A percentile compares a stretch with the other conserved stretches of the same genome.
These are phyloP conservation scores for Heteronetta atricapilla DNA, from an alignment of 2,113 vertebrate genomes.

Conservation along the genomic window DNA sequence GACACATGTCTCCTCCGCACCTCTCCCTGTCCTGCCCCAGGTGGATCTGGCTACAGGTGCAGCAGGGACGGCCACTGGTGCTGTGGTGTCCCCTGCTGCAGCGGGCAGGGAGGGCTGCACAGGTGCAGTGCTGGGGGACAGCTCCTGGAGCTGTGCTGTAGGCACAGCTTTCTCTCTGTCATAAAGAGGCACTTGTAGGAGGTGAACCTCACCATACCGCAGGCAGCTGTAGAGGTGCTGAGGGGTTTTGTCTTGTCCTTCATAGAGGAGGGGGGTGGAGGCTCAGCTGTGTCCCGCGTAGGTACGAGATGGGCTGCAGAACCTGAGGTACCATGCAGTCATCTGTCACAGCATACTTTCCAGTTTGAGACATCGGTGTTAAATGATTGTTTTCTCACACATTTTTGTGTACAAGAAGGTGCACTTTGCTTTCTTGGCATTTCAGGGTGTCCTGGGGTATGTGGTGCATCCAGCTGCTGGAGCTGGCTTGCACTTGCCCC, in stretches of 20 bases:
- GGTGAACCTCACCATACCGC: background rate
- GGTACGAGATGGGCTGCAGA: accelerated
- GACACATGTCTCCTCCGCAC: background rate
- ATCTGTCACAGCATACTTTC: accelerated
- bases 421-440: background rate
- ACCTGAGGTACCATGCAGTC: background rate
- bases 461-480: background rate
- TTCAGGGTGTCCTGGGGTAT: slow-evolving; percentile 36
- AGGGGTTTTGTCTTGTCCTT: too few relatives aligned
- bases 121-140: background rate
- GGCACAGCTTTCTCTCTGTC: accelerated
- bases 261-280: accelerated
- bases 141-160: background rate
- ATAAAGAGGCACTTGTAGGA: background rate
- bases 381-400: accelerated
- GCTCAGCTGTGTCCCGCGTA: background rate
- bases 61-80: accelerated
- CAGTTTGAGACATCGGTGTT: accelerated
- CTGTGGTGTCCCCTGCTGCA: accelerated
- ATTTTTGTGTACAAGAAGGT: accelerated
- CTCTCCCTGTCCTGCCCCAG: background rate
- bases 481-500: background rate
- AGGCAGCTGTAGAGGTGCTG: accelerated
- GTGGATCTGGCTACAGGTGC: background rate
- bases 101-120: background rate